Evolutionary conservation across 2,113 vertebrate species (phyloP).

Genomic region (Cnemophilus loriae): DNA sequence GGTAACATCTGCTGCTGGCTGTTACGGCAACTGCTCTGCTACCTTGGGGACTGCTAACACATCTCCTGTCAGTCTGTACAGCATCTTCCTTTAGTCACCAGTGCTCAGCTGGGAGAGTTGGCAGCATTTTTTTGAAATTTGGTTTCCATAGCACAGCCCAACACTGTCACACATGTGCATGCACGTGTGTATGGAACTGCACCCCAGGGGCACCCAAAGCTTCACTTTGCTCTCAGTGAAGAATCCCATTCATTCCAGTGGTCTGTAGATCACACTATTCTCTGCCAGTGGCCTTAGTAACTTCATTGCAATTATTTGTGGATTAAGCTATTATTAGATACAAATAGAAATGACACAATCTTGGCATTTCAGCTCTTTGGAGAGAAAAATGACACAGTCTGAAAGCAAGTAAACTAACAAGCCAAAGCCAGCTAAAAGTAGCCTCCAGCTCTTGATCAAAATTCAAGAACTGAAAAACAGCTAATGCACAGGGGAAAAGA

Average conservation of each 20-base stretch:
- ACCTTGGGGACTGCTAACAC: constrained; percentile 9
- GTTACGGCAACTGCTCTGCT: constrained; percentile 36
- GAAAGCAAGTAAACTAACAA: background rate
- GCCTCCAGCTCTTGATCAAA: background rate
- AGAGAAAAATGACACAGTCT: background rate
- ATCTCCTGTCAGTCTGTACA: background rate
- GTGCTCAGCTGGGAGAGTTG: background rate
- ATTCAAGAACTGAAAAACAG: background rate
- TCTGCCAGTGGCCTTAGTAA: background rate
- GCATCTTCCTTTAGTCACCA: background rate
- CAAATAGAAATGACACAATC: background rate
- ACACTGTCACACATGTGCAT: fast-evolving
- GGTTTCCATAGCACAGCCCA: background rate
- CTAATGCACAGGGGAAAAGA: background rate
- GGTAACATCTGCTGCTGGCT: constrained; percentile 8
- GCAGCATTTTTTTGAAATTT: background rate
- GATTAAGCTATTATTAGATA: background rate
- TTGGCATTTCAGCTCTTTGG: background rate
- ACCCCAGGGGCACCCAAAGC: background rate
- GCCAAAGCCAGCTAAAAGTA: background rate
- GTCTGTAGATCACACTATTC: background rate
- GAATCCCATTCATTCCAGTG: background rate
- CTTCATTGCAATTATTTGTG: background rate
- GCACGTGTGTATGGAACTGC: background rate
- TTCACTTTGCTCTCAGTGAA: background rate